Evolutionary conservation across 2,113 vertebrate genomes (phyloP).

Genomic region (Notarius quadriscutis): DNA sequence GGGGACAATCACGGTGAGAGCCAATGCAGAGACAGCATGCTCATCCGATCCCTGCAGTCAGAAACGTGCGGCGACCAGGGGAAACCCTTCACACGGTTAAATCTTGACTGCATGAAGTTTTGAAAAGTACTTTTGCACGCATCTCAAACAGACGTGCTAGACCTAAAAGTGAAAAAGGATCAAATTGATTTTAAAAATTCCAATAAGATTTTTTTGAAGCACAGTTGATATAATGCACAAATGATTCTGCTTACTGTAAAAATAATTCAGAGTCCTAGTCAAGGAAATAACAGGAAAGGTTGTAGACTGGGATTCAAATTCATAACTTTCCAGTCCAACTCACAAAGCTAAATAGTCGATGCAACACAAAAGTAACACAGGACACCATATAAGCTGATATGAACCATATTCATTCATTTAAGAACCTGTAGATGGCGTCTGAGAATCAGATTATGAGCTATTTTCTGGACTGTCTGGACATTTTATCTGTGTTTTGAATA

Average conservation of each 20-base stretch:
- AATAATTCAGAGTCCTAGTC: neutral
- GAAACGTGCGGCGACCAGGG: neutral
- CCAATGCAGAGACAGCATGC: neutral
- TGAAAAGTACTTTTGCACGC: neutral
- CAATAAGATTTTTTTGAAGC: neutral
- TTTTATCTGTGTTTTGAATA: conserved; percentile 11
- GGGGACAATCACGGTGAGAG: conserved; percentile 71
- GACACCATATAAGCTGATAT: neutral
- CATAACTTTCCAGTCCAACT: neutral
- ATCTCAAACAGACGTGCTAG: too few species aligned
- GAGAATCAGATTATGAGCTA: conserved; percentile 6
- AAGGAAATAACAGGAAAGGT: neutral
- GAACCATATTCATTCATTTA: neutral
- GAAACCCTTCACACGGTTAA: neutral
- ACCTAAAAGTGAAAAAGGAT: neutral
- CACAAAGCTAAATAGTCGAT: neutral
- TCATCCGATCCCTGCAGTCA: neutral
- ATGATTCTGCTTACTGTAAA: neutral
- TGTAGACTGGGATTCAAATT: neutral
- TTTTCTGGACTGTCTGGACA: neutral
- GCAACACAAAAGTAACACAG: neutral
- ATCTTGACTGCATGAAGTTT: neutral
- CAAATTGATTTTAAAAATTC: neutral
- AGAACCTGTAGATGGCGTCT: conserved; percentile 41
- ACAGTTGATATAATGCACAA: neutral